A percentile compares a stretch with the other conserved stretches of the same genome.
These are phyloP conservation scores for Proales similis DNA, from an alignment of 1,140 invertebrate species.

Conservation along the genomic window DNA sequence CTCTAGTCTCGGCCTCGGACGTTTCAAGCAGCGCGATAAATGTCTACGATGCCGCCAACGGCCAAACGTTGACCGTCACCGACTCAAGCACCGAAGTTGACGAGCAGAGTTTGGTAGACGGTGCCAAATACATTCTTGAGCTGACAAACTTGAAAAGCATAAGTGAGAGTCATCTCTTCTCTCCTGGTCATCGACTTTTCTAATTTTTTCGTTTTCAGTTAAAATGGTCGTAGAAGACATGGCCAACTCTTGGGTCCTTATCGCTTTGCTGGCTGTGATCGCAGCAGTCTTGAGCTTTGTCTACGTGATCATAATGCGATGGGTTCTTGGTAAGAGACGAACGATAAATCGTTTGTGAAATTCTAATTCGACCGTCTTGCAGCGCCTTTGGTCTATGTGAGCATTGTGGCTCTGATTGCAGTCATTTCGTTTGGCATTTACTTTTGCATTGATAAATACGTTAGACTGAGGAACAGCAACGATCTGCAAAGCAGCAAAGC, in stretches of 20 bases:
- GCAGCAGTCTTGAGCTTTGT: constrained; percentile 26
- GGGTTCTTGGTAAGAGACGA: too few species aligned
- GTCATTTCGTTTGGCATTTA: constrained; percentile 18
- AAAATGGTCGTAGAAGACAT: constrained; percentile 19
- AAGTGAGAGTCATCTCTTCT: neutral
- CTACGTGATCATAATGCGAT: constrained; percentile 7
- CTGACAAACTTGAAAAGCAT: constrained; percentile 30
- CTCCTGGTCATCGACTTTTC: neutral
- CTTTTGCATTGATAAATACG: constrained; percentile 18
- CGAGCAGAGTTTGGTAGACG: constrained; percentile 5
- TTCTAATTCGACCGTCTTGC: too few species aligned
- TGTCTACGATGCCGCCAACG: neutral
- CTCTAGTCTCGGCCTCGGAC: neutral
- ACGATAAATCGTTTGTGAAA: too few species aligned
- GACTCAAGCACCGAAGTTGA: constrained; percentile 1
- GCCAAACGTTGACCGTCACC: constrained; percentile 14
- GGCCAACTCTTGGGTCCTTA: constrained; percentile 11
- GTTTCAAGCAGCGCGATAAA: neutral
- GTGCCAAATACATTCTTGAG: neutral
- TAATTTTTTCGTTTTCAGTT: neutral
- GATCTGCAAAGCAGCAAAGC: neutral
- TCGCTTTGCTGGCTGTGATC: constrained; percentile 1
- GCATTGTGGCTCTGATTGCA: constrained; percentile 3
- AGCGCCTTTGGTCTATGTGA: constrained; percentile 14
- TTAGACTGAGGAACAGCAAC: constrained; percentile 1